These are phyloP conservation scores for Temnothorax nylanderi DNA, from an alignment of 1,140 invertebrate genomes.

Conservation along the genomic window DNA sequence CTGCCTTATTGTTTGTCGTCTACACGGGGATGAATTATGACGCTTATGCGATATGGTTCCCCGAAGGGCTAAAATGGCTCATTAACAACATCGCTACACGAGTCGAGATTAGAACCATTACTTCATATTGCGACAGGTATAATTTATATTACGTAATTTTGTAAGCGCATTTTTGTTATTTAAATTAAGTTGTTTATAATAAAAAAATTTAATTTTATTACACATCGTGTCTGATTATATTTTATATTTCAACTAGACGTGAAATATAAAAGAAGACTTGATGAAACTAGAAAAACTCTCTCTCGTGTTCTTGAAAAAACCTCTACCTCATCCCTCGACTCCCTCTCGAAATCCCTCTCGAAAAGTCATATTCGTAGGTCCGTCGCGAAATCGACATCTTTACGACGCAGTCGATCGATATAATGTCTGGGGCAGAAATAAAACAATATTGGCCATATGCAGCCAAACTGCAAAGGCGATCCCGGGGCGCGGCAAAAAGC, in stretches of 20 bases:
- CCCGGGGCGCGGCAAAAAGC: conserved; percentile 29
- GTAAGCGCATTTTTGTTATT: not conserved
- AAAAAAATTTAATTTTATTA: not conserved
- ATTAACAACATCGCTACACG: conserved; percentile 19
- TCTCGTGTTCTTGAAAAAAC: not conserved
- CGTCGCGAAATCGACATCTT: conserved; percentile 31
- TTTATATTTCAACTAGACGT: not conserved
- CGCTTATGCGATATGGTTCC: conserved; percentile 25
- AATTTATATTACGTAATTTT: not conserved
- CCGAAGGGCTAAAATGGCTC: conserved; percentile 31
- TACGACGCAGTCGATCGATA: conserved; percentile 47
- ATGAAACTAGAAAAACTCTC: not conserved
- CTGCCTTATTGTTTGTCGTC: conserved; percentile 45
- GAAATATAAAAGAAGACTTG: conserved; percentile 2
- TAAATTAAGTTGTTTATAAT: not conserved
- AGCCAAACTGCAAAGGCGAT: conserved; percentile 35
- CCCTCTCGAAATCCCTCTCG: no score
- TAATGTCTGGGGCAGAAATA: conserved; percentile 37
- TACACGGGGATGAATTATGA: conserved; percentile 40
- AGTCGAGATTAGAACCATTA: conserved; percentile 12
- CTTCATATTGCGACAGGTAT: not conserved
- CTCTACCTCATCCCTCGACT: not conserved
- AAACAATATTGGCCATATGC: conserved; percentile 62
- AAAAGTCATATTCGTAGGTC: conserved; percentile 12
- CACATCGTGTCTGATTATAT: not conserved